These are phyloP conservation scores for Calephelis perditalis DNA, from an alignment of 2,888 invertebrate species.

Conservation along the genomic window DNA sequence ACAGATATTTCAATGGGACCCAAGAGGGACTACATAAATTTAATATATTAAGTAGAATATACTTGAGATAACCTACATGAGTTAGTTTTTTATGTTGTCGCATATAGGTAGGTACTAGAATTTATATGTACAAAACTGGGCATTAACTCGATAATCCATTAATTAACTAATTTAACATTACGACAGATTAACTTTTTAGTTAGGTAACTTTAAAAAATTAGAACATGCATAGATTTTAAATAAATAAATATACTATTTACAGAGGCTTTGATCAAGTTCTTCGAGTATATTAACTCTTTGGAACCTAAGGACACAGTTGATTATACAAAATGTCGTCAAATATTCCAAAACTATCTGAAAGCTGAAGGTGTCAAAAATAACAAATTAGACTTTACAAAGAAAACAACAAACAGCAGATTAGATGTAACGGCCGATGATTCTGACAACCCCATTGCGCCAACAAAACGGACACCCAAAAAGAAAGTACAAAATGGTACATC, in stretches of 20 bases:
- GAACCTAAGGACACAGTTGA: slow-evolving; percentile 85
- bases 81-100: too few species aligned
- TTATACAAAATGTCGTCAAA: slow-evolving; percentile 83
- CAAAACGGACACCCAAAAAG: slow-evolving; percentile 20
- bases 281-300: slow-evolving; percentile 82
- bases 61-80: too few species aligned
- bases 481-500: slow-evolving; percentile 29
- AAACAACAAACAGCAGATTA: slow-evolving; percentile 38
- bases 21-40: too few species aligned
- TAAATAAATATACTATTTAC: slow-evolving; percentile 39
- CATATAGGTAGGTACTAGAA: too few species aligned
- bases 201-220: too few species aligned
- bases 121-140: too few species aligned
- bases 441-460: slow-evolving; percentile 26
- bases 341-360: slow-evolving; percentile 82
- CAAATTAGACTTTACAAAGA: slow-evolving; percentile 77
- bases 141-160: too few species aligned
- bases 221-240: too few species aligned
- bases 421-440: slow-evolving; percentile 26
- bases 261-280: slow-evolving; percentile 80
- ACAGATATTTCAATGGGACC: too few species aligned
- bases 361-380: slow-evolving; percentile 76
- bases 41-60: too few species aligned
- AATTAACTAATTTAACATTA: too few species aligned
- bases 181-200: too few species aligned